Base-by-base conservation (phyloP, 2,797 vertebrate genomes). In the Yasuhikotakia modesta region DNA sequence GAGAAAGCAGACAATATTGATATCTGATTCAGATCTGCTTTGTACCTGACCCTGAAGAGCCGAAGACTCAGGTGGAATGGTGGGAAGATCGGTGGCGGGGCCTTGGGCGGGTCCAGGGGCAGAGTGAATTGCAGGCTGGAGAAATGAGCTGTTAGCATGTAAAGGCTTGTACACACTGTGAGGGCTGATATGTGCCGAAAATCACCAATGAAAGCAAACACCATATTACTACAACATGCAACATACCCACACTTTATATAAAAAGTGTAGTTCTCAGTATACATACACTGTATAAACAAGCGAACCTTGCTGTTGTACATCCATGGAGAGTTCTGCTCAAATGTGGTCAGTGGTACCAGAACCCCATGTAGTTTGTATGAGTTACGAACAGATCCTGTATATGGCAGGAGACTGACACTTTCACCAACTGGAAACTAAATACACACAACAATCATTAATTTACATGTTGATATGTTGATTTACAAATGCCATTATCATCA, bases 311-410 rank as follows among this genome's bases (percentile, higher is more conserved):
- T 52, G 10, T 52, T 24, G 5, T 55, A 7, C 3, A 50, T 10
- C 10, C 13, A 68, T 21, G 48, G 24, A 11, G 32, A 8, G 24
- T 22, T 70, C 24, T 46, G 73, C 17, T 83, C 60, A 12, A 19
- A 17, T 2, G 22, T 24, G 50, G 3, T 74, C 50, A 80, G 8
- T 22, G 82, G 82, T 5, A 78, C 22, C 22, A 80, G 53, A 48
- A 78, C 45, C 30, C 64, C 3, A 10, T 75, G 79, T 48, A 74
- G 75, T 13, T 73, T 66, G 21, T 64, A 39, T 0, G 32, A 21
- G 14, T 70, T 60, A 53, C 46, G 19, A 76, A 74, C 58, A 0
- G 32, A 80, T 13, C 80, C 32, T 1, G 81, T 74, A 14, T 78
- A 74, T 70, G 80, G 65, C 21, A 74, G 11, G 1, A 53, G 5